Evolutionary conservation across 2,113 vertebrate species (phyloP).

Genomic region (Paratilapia polleni): DNA sequence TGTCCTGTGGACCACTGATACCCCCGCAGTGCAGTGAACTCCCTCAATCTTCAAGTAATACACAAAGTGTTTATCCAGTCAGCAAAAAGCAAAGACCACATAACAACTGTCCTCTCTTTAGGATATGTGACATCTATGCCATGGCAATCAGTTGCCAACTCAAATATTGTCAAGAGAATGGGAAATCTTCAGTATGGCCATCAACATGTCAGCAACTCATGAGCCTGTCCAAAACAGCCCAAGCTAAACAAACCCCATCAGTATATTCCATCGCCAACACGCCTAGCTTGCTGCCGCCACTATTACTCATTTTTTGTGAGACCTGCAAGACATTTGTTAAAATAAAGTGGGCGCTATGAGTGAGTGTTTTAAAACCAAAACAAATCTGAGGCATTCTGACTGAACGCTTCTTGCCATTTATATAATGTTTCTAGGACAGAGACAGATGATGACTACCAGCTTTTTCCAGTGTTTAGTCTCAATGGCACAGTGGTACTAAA

Average conservation of each 20-base stretch:
- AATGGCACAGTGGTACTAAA: conserved; percentile 6
- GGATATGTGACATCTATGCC: neutral
- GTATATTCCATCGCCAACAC: conserved; percentile 25
- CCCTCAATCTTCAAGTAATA: neutral
- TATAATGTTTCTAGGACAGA: neutral
- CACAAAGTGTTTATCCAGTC: neutral
- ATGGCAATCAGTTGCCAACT: neutral
- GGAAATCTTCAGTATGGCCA: neutral
- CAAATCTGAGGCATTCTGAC: conserved; percentile 25
- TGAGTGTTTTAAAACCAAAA: conserved; percentile 56
- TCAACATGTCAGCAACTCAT: neutral
- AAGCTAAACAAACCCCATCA: conserved; percentile 20
- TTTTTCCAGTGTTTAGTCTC: conserved; percentile 58
- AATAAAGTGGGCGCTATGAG: neutral
- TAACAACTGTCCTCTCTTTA: neutral
- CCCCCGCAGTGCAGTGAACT: neutral
- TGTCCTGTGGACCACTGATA: neutral
- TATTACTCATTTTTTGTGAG: neutral
- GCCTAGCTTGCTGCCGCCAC: neutral
- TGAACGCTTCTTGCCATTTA: neutral
- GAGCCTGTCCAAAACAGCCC: neutral
- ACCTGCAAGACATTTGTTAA: conserved; percentile 14
- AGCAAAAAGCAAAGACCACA: neutral
- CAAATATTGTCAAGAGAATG: conserved; percentile 7
- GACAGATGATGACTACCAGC: conserved; percentile 35